Evolutionary conservation across 2,113 vertebrate genomes (phyloP).

Genomic region (Forbesichthys agassizii): DNA sequence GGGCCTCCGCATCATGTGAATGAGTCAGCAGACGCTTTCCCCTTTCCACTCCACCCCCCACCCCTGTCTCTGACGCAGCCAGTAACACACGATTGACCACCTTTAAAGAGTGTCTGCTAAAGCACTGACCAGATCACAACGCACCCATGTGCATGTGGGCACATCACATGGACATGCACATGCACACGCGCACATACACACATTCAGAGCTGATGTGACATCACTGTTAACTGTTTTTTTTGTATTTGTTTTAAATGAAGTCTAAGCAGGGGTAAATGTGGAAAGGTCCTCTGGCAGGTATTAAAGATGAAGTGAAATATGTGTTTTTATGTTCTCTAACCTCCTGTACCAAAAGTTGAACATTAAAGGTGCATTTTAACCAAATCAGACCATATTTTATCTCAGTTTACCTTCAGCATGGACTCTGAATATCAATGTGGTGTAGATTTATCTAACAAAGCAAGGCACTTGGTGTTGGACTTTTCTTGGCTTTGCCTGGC

Average conservation of each 20-base stretch:
- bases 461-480: no score
- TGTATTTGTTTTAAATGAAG: conserved; percentile 66
- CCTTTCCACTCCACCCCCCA: neutral
- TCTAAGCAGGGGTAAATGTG: conserved; percentile 62
- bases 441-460: neutral
- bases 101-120: conserved; percentile 60
- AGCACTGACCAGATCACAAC: conserved; percentile 70
- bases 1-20: conserved; percentile 97
- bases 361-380: conserved; percentile 66
- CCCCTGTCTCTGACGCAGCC: conserved; percentile 43
- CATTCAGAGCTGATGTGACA: conserved; percentile 75
- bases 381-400: conserved; percentile 49
- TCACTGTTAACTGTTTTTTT: conserved; percentile 68
- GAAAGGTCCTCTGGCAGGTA: conserved; percentile 57
- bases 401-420: conserved; percentile 42
- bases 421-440: conserved; percentile 36
- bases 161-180: conserved; percentile 73
- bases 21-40: conserved; percentile 48
- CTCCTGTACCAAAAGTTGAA: conserved; percentile 70
- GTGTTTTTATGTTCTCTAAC: conserved; percentile 75
- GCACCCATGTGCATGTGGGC: conserved; percentile 44
- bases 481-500: conserved; percentile 7
- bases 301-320: conserved; percentile 66
- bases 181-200: conserved; percentile 70
- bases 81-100: conserved; percentile 63